phyloP scores from a whole-genome alignment of 2,888 invertebrate genomes.

The Trachelus stipa region DNA sequence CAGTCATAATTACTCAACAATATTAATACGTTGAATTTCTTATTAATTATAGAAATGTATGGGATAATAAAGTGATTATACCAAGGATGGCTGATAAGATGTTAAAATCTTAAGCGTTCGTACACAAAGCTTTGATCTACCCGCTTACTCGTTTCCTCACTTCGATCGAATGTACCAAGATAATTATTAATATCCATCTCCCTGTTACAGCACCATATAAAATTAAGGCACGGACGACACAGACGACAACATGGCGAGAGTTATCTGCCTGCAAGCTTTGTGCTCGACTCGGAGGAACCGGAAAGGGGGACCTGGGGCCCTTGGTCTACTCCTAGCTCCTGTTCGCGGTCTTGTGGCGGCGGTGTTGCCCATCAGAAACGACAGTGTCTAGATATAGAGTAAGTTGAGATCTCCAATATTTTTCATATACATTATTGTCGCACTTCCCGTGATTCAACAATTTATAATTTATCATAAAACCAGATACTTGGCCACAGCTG shows the following conservation, averaged over 20 bases:
- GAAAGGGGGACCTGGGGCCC: slow-evolving; percentile 81
- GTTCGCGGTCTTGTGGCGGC: slow-evolving; percentile 92
- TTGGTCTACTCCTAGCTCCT: slow-evolving; percentile 86
- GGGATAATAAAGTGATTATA: too few species aligned
- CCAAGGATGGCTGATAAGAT: too few species aligned
- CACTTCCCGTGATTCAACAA: not conserved
- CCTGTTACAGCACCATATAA: slow-evolving; percentile 72
- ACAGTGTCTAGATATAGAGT: slow-evolving; percentile 77
- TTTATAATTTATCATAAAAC: not conserved
- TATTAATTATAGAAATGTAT: too few species aligned
- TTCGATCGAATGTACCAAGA: not conserved
- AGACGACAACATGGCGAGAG: slow-evolving; percentile 83
- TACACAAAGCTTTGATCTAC: not conserved
- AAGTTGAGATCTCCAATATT: slow-evolving; percentile 46
- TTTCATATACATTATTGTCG: slow-evolving; percentile 5
- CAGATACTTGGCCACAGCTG: not conserved
- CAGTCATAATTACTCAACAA: too few species aligned
- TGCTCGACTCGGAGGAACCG: slow-evolving; percentile 77
- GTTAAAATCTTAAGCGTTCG: too few species aligned
- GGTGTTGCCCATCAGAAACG: slow-evolving; percentile 90
- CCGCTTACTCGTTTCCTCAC: not conserved
- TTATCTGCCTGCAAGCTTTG: slow-evolving; percentile 79
- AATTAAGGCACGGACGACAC: slow-evolving; percentile 72
- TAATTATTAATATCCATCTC: slow-evolving; percentile 39
- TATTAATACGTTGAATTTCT: too few species aligned